phyloP scores from a whole-genome alignment of 1,140 invertebrate species.

The Pseudomyrmex gracilis region DNA sequence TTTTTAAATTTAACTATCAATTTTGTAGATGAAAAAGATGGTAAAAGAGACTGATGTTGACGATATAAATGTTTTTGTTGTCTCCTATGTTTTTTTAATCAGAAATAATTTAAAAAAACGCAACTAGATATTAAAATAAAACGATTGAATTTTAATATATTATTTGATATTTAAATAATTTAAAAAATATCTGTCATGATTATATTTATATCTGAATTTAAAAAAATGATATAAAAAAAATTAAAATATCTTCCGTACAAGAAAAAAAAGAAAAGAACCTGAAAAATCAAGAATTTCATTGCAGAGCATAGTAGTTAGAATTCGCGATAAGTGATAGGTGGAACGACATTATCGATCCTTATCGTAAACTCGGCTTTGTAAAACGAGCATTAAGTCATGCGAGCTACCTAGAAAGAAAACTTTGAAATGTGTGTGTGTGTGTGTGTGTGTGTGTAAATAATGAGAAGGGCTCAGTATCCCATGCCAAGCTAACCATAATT shows the following conservation, averaged over 20 bases:
- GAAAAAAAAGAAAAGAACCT: not conserved
- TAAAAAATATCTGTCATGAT: not conserved
- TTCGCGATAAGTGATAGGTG: slow-evolving; percentile 65
- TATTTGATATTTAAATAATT: not conserved
- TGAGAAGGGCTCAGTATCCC: slow-evolving; percentile 63
- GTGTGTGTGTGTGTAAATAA: slow-evolving; percentile 57
- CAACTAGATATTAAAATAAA: too few species aligned
- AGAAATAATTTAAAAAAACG: not conserved
- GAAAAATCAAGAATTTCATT: slow-evolving; percentile 22
- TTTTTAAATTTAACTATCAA: too few species aligned
- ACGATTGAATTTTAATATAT: too few species aligned
- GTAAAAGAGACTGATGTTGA: slow-evolving; percentile 17
- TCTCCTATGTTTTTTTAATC: not conserved
- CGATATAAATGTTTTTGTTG: slow-evolving; percentile 56
- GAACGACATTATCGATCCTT: slow-evolving; percentile 64
- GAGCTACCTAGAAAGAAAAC: slow-evolving; percentile 33
- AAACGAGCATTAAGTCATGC: slow-evolving; percentile 7
- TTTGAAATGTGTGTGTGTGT: slow-evolving; percentile 18
- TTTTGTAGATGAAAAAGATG: too few species aligned
- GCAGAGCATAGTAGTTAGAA: slow-evolving; percentile 54
- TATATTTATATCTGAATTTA: slow-evolving; percentile 9
- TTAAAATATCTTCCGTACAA: not conserved
- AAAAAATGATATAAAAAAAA: not conserved
- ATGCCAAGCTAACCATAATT: slow-evolving; percentile 75
- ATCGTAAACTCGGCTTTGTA: slow-evolving; percentile 59